Evolutionary conservation across 2,797 vertebrate species (phyloP), one percentile per base, ranked within the genome.

Genomic region (Periophthalmus magnuspinnatus): DNA sequence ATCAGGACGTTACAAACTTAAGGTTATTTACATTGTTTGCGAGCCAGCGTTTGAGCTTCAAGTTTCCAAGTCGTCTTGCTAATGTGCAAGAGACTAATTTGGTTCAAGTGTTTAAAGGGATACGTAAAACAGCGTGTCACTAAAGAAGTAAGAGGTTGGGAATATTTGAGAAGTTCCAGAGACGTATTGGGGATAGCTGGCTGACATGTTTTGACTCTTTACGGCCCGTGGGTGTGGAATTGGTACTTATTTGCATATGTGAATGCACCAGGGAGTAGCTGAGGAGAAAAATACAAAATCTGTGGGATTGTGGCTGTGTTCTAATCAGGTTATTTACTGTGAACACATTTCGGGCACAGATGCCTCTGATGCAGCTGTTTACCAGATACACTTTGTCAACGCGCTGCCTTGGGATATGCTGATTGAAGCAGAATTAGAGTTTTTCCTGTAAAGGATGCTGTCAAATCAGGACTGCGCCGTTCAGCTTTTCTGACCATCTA

Each of bases 21-120:
- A 72, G 62, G 69, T 82, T 88, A 84, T 89, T 91, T 87, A 79
- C 81, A 86, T 84, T 86, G 77, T 78, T 86, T 75, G 57, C 71
- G 64, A 83, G 81, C 80, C 81, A 45, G 68, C 77, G 71, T 81
- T 82, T 69, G 67, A 73, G 41, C 67, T 84, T 87, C 77, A 83
- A 79, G 45, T 74, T 85, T 82, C 81, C 74, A 70, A 79, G 65
- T 48, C 45, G 67, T 76, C 66, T 70, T 71, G 48, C 68, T 81
- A 68, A 84, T 72, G 59, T 79, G 70, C 71, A 64, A 68, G 77
- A 81, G 66, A 62, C 70, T 71, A 57, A 72, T 85, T 75, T 65
- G 21, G 47, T 83, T 69, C 47, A 17, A 67, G 71, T 74, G 67
- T 81, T 87, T 84, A 81, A 83, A 81, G 78, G 54, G 71, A 73